These are phyloP conservation scores for Cromileptes altivelis DNA, from an alignment of 2,113 vertebrate species.

Conservation along the genomic window DNA sequence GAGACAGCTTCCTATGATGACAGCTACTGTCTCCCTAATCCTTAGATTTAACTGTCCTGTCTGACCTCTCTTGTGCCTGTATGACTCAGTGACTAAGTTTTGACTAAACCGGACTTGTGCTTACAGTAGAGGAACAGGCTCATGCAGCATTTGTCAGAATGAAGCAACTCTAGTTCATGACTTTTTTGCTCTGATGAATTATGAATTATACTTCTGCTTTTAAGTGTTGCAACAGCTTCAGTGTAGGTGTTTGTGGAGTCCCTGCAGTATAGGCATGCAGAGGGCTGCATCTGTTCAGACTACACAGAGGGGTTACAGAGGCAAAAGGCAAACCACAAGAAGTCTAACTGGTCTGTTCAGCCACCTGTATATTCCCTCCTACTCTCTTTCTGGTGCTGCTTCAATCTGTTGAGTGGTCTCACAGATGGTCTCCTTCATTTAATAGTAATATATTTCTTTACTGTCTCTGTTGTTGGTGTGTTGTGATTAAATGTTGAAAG, in stretches of 20 bases:
- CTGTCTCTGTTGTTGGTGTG: neutral
- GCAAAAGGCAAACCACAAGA: neutral
- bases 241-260: neutral
- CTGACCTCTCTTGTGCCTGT: neutral
- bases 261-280: neutral
- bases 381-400: slow-evolving; percentile 1
- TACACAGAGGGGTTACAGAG: neutral
- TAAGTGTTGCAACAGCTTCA: slow-evolving; percentile 18
- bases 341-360: neutral
- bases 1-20: neutral
- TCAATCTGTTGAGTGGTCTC: neutral
- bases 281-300: neutral
- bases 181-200: neutral
- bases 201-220: slow-evolving; percentile 37
- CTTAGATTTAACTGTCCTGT: neutral
- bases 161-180: slow-evolving; percentile 3
- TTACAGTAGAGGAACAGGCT: neutral
- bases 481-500: neutral
- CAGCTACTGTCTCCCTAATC: too few species aligned
- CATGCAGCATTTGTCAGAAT: neutral
- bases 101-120: neutral
- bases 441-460: neutral
- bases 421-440: neutral
- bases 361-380: neutral
- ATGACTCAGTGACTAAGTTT: neutral